Conservation (phyloP, 2,888 invertebrate genomes). For the Andrena minutula region DNA sequence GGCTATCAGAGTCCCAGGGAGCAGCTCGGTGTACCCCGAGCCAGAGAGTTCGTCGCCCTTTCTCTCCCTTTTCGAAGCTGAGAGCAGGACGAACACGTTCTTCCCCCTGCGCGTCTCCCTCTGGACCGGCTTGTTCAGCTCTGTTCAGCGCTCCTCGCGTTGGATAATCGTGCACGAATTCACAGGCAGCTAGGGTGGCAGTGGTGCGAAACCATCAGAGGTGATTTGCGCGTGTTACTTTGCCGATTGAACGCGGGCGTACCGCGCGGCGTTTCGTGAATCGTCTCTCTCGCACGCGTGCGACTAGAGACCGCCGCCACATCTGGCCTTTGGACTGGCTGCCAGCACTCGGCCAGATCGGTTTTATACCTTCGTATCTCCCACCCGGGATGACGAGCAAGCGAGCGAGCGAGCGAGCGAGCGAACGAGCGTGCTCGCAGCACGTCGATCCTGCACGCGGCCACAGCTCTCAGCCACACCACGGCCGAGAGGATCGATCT, state of each 20-base stretch:
- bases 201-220: slow-evolving; percentile 37
- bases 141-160: background rate
- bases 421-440: slow-evolving; percentile 48
- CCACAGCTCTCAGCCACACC: slow-evolving; percentile 51
- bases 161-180: slow-evolving; percentile 77
- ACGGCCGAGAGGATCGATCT: slow-evolving; percentile 68
- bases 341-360: slow-evolving; percentile 78
- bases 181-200: slow-evolving; percentile 65
- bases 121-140: background rate
- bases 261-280: slow-evolving; percentile 77
- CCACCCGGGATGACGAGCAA: slow-evolving; percentile 70
- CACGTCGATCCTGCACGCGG: slow-evolving; percentile 67
- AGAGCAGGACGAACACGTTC: slow-evolving; percentile 53
- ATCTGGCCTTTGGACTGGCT: slow-evolving; percentile 84
- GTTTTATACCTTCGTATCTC: slow-evolving; percentile 84
- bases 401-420: slow-evolving; percentile 18
- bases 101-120: slow-evolving; percentile 26
- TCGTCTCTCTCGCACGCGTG: slow-evolving; percentile 83
- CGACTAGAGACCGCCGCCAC: slow-evolving; percentile 83
- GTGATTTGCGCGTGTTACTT: slow-evolving; percentile 10
- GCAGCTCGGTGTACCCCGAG: slow-evolving; percentile 5
- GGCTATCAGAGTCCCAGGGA: slow-evolving; percentile 29
- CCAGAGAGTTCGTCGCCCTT: slow-evolving; percentile 51
- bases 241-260: slow-evolving; percentile 46
- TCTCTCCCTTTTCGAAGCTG: slow-evolving; percentile 30